phyloP scores from a whole-genome alignment of 2,888 invertebrate species.

The Apodemia mormo region DNA sequence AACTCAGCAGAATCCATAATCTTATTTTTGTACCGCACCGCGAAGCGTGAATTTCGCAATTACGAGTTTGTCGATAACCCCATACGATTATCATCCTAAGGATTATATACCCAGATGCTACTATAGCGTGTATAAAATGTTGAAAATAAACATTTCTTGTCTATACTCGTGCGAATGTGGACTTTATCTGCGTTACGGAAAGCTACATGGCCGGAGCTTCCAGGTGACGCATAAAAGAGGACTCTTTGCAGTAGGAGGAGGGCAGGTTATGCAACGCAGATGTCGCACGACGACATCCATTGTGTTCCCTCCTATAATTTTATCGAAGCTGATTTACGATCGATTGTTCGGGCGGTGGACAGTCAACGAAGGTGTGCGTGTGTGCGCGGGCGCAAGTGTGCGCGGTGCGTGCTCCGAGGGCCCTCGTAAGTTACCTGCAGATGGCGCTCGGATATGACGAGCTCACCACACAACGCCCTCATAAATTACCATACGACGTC shows the following conservation, averaged over 20 bases:
- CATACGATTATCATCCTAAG: slow-evolving; percentile 59
- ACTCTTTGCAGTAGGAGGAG: slow-evolving; percentile 68
- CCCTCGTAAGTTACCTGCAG: slow-evolving; percentile 66
- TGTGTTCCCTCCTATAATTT: slow-evolving; percentile 82
- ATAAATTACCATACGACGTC: slow-evolving; percentile 73
- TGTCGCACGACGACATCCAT: slow-evolving; percentile 67
- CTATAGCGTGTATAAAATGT: slow-evolving; percentile 52
- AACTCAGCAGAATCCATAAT: slow-evolving; percentile 81
- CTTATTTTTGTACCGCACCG: slow-evolving; percentile 82
- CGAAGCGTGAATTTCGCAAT: slow-evolving; percentile 82
- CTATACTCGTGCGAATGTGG: slow-evolving; percentile 76
- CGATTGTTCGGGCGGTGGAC: slow-evolving; percentile 79
- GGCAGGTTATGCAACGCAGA: slow-evolving; percentile 68
- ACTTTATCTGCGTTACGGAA: slow-evolving; percentile 77
- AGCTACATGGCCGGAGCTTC: slow-evolving; percentile 51
- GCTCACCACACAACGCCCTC: slow-evolving; percentile 62
- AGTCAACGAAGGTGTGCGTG: slow-evolving; percentile 61
- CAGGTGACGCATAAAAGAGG: slow-evolving; percentile 67
- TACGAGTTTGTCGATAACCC: slow-evolving; percentile 54
- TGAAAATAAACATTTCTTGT: slow-evolving; percentile 80
- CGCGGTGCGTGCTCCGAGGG: slow-evolving; percentile 50
- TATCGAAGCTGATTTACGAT: slow-evolving; percentile 82
- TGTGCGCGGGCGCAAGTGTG: slow-evolving; percentile 64
- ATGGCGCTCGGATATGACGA: slow-evolving; percentile 62
- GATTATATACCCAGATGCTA: slow-evolving; percentile 50